Evolutionary conservation across 2,888 invertebrate species (phyloP).

Genomic region (Drosophila mercatorum): DNA sequence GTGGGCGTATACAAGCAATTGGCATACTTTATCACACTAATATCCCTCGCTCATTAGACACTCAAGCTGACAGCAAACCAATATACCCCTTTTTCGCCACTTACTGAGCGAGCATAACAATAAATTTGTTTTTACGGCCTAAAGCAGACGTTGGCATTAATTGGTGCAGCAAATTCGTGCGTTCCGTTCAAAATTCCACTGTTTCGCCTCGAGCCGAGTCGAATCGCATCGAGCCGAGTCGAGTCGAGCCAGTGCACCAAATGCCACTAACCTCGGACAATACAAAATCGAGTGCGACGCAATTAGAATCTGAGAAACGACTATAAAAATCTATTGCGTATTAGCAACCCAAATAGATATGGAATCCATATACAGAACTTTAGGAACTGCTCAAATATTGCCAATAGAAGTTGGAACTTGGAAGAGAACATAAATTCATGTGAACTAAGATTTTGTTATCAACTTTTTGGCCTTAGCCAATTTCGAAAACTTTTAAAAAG

Average conservation of each 20-base stretch:
- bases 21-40: background rate
- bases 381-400: background rate
- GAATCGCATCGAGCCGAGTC: slow-evolving; percentile 4
- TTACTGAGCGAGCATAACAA: background rate
- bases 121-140: slow-evolving; percentile 32
- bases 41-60: too few species aligned
- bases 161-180: slow-evolving; percentile 45
- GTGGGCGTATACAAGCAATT: too few species aligned
- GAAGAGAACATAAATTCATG: background rate
- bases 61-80: background rate
- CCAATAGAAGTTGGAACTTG: background rate
- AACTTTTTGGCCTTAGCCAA: too few species aligned
- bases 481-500: too few species aligned
- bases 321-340: slow-evolving; percentile 31
- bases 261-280: slow-evolving; percentile 71
- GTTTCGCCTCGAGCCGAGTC: slow-evolving; percentile 1
- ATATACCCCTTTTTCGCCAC: background rate
- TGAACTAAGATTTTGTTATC: too few species aligned
- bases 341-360: background rate
- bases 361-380: background rate
- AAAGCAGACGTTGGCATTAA: slow-evolving; percentile 53
- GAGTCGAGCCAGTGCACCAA: slow-evolving; percentile 28
- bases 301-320: slow-evolving; percentile 32
- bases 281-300: slow-evolving; percentile 43
- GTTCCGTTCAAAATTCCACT: slow-evolving; percentile 36